phyloP scores from a whole-genome alignment of 2,888 invertebrate genomes.

The Phaonia tiefii region DNA sequence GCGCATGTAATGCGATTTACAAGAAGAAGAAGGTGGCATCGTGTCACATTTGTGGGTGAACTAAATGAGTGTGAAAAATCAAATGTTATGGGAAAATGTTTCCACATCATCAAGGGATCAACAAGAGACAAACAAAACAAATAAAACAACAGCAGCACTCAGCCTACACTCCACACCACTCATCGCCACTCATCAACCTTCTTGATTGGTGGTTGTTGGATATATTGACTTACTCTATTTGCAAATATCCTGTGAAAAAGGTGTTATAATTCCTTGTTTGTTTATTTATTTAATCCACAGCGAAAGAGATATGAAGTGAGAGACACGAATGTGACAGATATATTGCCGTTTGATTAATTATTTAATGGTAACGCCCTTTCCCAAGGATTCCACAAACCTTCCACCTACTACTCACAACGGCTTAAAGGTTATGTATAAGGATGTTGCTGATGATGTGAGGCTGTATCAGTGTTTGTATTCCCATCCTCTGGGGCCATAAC shows the following conservation, averaged over 20 bases:
- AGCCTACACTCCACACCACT: conserved; percentile 12
- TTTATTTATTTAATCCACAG: conserved; percentile 19
- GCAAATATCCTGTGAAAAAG: not conserved
- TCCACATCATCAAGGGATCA: conserved; percentile 42
- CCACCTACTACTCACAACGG: not conserved
- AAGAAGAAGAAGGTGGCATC: conserved; percentile 51
- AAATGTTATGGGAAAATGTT: conserved; percentile 52
- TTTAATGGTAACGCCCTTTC: conserved; percentile 40
- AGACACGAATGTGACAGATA: conserved; percentile 27
- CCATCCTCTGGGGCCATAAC: conserved; percentile 4
- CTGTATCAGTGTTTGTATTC: conserved; percentile 1
- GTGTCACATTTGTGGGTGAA: conserved; percentile 24
- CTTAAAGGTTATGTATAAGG: not conserved
- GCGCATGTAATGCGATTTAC: conserved; percentile 60
- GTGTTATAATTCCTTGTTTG: conserved; percentile 34
- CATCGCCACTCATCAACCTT: not conserved
- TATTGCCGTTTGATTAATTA: conserved; percentile 43
- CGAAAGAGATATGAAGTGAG: too few species aligned
- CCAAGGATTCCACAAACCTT: conserved; percentile 30
- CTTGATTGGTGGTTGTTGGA: not conserved
- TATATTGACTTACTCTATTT: not conserved
- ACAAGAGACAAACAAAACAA: not conserved
- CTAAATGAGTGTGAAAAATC: conserved; percentile 49
- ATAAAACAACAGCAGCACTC: not conserved
- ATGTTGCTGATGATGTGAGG: not conserved